Evolutionary conservation across 2,888 invertebrate genomes (phyloP), one percentile per base, ranked within the genome.

Genomic region (Hirudinaria manillensis): DNA sequence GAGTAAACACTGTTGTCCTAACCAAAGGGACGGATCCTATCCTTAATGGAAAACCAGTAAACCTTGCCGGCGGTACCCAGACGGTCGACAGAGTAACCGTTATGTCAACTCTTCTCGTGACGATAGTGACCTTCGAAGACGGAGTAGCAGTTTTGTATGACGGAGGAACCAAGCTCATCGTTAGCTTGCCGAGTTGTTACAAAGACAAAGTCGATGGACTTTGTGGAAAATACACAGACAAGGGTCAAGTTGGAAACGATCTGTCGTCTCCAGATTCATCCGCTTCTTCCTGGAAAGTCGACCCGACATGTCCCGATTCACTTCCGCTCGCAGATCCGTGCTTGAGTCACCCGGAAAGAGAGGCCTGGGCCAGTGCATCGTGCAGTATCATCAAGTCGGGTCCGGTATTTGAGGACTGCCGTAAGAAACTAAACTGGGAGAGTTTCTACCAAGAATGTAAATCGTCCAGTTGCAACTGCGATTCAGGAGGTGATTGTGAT

Each of bases 321-420:
- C 34, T 36, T n/a, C 56, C 51, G 24, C 36, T 34, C 3, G 56
- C 73, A 19, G 65, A 73, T 38, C 73, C 73, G 3, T 73, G 73
- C 65, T 36, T 53, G 76, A 67, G 16, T 24, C 72, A 76, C 29
- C 32, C 76, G 21, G 53, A 68, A 10, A 61, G 76, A 21, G 38
- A 36, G 27, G 56, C 38, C 32, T 76, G 76, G 76, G 76, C 76
- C 36, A 56, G 45, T 21, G 10, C 67, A 29, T 76, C 76, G 16
- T 76, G 76, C 29, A 36, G 65, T 38, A 56, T 73, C 73, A 73
- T 73, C 73, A 73, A 51, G 10, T 53, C 24, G 24, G 73, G 73
- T 21, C 32, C 55, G 24, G 45, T 65, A n/a, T 73, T 73, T 34
- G 32, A n/a, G 4, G 73, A 73, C 29, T 73, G 73, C 27, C 51